A percentile compares a stretch with the other conserved stretches of the same genome.
These are phyloP conservation scores for Himantopus leucocephalus DNA, from an alignment of 2,113 vertebrate species.

Conservation along the genomic window DNA sequence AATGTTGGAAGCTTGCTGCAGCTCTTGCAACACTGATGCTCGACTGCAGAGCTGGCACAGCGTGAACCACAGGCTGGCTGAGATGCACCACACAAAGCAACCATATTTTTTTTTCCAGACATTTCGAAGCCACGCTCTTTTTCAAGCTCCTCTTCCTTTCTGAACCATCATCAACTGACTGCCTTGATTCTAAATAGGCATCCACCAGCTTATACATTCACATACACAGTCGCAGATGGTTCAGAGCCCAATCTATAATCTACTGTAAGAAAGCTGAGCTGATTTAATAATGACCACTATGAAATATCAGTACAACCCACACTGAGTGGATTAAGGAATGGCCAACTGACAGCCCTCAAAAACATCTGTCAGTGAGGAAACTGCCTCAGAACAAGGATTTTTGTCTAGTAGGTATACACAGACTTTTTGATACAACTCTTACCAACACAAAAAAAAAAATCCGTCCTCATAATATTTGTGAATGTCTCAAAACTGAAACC, in stretches of 20 bases:
- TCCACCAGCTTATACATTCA: background rate
- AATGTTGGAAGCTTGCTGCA: background rate
- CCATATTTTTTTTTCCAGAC: background rate
- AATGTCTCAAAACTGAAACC: background rate
- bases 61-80: background rate
- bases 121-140: background rate
- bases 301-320: background rate
- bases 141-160: background rate
- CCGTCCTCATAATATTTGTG: background rate
- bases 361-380: background rate
- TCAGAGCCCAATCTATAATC: background rate
- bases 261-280: background rate
- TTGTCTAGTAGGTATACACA: background rate
- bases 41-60: fast-evolving
- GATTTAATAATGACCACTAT: constrained; percentile 20
- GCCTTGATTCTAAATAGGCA: background rate
- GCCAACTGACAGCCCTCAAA: constrained; percentile 25
- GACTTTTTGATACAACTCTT: background rate
- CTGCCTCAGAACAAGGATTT: background rate
- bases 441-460: background rate
- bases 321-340: constrained; percentile 34
- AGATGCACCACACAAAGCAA: background rate
- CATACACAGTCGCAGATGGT: background rate
- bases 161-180: background rate
- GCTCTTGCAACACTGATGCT: background rate